Base-by-base conservation (phyloP, 1,140 invertebrate species). In the Platorchestia sp. region DNA sequence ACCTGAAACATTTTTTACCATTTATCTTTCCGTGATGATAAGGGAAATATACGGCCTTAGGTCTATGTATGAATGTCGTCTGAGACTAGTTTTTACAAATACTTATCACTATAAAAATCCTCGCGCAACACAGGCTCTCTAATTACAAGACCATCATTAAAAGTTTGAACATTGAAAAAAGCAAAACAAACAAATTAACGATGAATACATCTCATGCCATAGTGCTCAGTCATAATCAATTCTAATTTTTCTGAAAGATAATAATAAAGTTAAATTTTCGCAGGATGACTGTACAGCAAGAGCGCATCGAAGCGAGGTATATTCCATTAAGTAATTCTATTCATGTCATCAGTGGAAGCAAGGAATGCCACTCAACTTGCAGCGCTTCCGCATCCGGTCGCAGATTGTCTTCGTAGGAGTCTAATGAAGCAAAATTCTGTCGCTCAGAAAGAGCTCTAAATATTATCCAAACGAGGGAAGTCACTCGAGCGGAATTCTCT, bases 241-340 rank as follows among this genome's bases (percentile, higher is more conserved):
- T 36, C 27, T 75, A 75, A 10, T 14, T 19, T 75, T 10, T 36
- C 36, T 75, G 10, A 27, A 36, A 75, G 36, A 10, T 10, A 75
- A 75, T 19, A n/a, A 75, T 19, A 36, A 75, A 10, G 59, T 22
- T n/a, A n/a, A n/a, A 75, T 75, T 75, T 75, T 36, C 14, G 27
- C 7, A 75, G 14, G 14, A 75, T 36, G 59, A 75, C 27, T 75
- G 59, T 75, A 10, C 10, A 36, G 27, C 59, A 3, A 75, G 59
- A 75, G 27, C 59, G 10, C 59, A 75, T 10, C 59, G 59, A 75
- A 19, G 59, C 59, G 59, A 75, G 59, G 59, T 75, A 75, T 75
- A 75, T 75, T 75, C 59, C 59, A 75, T 75, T 75, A 75, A 75
- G 59, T 75, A 75, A 75, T 75, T 75, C 59, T 75, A 75, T 75